Base-by-base conservation (phyloP, 2,797 vertebrate genomes). In the Scomberomorus guttatus region DNA sequence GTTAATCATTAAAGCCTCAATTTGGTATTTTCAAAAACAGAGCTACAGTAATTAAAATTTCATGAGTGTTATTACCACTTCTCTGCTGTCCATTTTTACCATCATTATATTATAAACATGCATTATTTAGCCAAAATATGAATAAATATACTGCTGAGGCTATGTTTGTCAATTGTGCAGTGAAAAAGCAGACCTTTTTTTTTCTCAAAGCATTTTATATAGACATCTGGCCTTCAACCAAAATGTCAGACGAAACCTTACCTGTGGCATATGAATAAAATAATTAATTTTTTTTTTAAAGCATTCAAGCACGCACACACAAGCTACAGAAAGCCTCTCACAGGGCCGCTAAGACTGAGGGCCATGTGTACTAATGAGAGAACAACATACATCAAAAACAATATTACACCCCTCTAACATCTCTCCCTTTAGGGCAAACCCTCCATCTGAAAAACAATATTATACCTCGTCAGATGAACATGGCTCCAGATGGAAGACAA, bases 1-100 rank as follows among this genome's bases (percentile, higher is more conserved):
- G 52, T 39, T 10, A 22, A 55, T 73, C 18, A 60, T 24, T 54
- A 55, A 54, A 69, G 48, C 27, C 48, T 70, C 18, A 20, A 61
- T 54, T 61, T 1, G 18, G 11, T 63, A 14, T 67, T 67, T 62
- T 29, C 25, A 11, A 56, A 42, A 18, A 44, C 37, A 42, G 15
- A 11, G n/a, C 4, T 22, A 2, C 4, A 9, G 4, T 18, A n/a
- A 22, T 70, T 70, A 18, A 1, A 20, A 4, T 29, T 25, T 25
- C 46, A 48, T 48, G 18, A 27, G 5, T 32, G 22, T 42, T 25
- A 15, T 52, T 20, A 8, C 10, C 27, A n/a, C 29, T 24, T 51
- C 32, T 20, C 25, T 22, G 56, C n/a, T 13, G 14, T 17, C 50
- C 54, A 17, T 42, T 74, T 15, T 1, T 24, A 32, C 34, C 18